Evolutionary conservation across 2,888 invertebrate species (phyloP), one percentile per base, ranked within the genome.

Genomic region (Synergus itoensis): DNA sequence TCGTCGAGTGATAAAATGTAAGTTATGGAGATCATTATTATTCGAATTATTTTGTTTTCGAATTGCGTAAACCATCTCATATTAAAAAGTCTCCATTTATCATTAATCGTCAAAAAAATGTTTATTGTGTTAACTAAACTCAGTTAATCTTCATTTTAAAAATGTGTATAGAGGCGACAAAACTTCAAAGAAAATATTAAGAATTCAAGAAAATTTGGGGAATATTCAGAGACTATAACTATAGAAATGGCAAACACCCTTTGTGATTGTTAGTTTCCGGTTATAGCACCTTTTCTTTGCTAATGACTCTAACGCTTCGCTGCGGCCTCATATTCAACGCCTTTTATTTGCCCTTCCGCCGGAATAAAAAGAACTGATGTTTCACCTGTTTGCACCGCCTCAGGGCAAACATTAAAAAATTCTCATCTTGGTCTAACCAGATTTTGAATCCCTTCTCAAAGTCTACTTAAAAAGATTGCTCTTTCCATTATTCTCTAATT

Each of bases 231-330:
- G 28, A 28, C 28, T 53, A 53, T 53, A 48, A 45, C 4, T 53
- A 53, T 57, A 73, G 28, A 73, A 73, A 76, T 78, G 64, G 40
- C 75, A 63, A 62, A 63, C 63, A 77, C 67, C 43, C n/a, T 67
- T 57, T 64, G n/a, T 73, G 48, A 73, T 48, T 73, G 28, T 73
- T 36, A 36, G 77, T 82, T 87, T 86, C 86, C 86, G 84, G 87
- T 87, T 87, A 85, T 81, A 82, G 77, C 84, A 81, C 78, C 80
- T 75, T 73, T 67, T 57, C 64, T n/a, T 77, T 78, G 84, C 84
- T 85, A 85, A 86, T 85, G 85, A 86, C 80, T 77, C 82, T 69
- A 78, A 69, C 76, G 79, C 76, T 28, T 73, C 57, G 48, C 48
- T 48, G 73, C 28, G 41, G 41, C 65, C n/a, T 65, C 41, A 65